A percentile compares a stretch with the other conserved stretches of the same genome.
Evolutionary conservation across 2,888 invertebrate genomes (phyloP).

Genomic region (Amiota mariae): DNA sequence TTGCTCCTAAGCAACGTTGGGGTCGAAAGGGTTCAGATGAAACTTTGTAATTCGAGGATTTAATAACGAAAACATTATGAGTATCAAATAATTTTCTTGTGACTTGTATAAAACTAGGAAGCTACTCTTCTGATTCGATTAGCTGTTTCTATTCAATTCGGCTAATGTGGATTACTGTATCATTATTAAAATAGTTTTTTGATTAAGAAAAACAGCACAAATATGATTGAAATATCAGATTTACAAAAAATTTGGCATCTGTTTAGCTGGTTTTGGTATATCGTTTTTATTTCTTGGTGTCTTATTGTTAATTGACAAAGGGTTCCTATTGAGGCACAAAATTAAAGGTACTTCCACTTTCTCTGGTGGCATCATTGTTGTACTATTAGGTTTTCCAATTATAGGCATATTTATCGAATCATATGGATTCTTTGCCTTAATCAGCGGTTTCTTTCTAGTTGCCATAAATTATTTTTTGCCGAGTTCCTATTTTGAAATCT

Average conservation of each 20-base stretch:
- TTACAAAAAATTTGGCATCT: conserved; percentile 97
- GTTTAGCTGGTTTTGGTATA: conserved; percentile 95
- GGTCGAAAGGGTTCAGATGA: too few species aligned
- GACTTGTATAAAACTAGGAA: too few species aligned
- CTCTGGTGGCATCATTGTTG: conserved; percentile 93
- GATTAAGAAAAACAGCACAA: conserved; percentile 47
- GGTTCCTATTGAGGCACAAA: too few species aligned
- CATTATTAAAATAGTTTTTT: conserved; percentile 3
- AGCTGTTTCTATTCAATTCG: too few species aligned
- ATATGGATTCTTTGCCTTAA: conserved; percentile 93
- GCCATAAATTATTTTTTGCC: conserved; percentile 94
- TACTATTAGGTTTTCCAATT: conserved; percentile 95
- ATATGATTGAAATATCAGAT: conserved; percentile 89
- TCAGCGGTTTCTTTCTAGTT: conserved; percentile 96
- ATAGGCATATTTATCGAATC: conserved; percentile 97
- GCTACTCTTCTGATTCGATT: too few species aligned
- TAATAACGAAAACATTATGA: too few species aligned
- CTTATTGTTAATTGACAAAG: conserved; percentile 95
- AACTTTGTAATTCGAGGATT: too few species aligned
- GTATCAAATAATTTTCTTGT: too few species aligned
- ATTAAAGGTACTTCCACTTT: conserved; percentile 91
- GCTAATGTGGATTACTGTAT: too few species aligned
- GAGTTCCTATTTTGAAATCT: conserved; percentile 93
- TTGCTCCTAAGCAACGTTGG: too few species aligned
- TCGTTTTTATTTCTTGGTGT: conserved; percentile 96